These are phyloP conservation scores for Anoura caudifer DNA, from an alignment of 2,113 vertebrate species.

Conservation along the genomic window DNA sequence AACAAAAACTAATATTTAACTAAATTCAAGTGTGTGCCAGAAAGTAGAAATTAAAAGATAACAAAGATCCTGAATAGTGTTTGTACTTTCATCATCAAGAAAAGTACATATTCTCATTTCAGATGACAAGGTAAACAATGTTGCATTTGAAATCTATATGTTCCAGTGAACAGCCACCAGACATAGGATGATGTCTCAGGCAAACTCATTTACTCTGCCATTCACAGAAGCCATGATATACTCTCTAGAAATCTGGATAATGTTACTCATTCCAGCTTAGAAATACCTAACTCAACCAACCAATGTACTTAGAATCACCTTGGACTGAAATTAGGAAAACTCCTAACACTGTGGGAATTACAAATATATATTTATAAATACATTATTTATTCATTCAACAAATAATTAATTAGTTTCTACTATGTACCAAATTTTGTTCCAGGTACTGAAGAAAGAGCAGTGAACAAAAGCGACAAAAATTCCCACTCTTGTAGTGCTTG, in stretches of 20 bases:
- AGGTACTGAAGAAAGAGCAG: not conserved
- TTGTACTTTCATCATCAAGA: constrained; percentile 34
- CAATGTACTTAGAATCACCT: not conserved
- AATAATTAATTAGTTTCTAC: not conserved
- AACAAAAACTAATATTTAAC: not conserved
- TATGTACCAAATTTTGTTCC: not conserved
- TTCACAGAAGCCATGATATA: constrained; percentile 46
- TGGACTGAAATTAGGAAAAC: not conserved
- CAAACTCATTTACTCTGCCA: constrained; percentile 14
- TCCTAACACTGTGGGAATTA: not conserved
- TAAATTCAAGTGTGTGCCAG: constrained; percentile 19
- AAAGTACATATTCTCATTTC: constrained; percentile 74
- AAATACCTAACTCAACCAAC: not conserved
- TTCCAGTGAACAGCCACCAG: constrained; percentile 60
- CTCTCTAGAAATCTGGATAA: constrained; percentile 26
- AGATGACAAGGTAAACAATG: constrained; percentile 74
- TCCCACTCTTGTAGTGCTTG: not conserved
- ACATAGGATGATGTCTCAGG: constrained; percentile 43
- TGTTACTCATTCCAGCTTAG: not conserved
- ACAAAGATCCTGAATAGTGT: not conserved
- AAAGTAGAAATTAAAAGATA: constrained; percentile 44
- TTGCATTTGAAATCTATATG: constrained; percentile 58
- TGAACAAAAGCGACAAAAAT: not conserved
- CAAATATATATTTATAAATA: not conserved
- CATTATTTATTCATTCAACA: not conserved